Evolutionary conservation across 2,888 invertebrate species (phyloP).

Genomic region (Caenorhabditis afra): DNA sequence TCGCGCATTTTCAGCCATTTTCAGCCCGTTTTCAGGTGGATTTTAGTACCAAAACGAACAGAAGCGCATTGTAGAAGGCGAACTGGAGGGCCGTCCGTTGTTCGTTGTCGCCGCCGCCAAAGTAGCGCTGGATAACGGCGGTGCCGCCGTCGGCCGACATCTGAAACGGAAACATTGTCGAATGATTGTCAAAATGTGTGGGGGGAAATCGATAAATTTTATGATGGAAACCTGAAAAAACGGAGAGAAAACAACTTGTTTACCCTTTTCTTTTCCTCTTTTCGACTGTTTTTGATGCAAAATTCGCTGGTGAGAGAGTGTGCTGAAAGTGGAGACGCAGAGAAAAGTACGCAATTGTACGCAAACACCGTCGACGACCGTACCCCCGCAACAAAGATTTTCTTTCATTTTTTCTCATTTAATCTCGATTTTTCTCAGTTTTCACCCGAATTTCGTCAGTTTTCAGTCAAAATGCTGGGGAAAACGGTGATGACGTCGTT

Average conservation of each 20-base stretch:
- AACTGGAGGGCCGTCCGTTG: conserved; percentile 75
- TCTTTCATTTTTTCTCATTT: conserved; percentile 6
- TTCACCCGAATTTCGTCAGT: background rate
- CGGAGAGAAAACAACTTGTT: conserved; percentile 15
- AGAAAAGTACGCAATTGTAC: conserved; percentile 37
- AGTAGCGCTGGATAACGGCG: conserved; percentile 55
- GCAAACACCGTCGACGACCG: conserved; percentile 50
- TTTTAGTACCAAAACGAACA: conserved; percentile 73
- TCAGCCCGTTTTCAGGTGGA: background rate
- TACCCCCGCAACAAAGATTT: conserved; percentile 18
- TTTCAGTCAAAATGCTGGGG: conserved; percentile 30
- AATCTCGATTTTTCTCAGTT: conserved; percentile 6
- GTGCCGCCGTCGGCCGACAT: conserved; percentile 54
- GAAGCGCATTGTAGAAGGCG: conserved; percentile 77
- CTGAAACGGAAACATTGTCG: conserved; percentile 16
- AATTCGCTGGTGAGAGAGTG: conserved; percentile 29
- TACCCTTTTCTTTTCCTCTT: no score
- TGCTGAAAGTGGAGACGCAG: conserved; percentile 29
- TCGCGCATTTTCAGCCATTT: no score
- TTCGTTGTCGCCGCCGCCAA: conserved; percentile 59
- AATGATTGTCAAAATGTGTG: background rate
- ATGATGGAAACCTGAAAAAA: background rate
- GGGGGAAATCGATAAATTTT: conserved; percentile 11
- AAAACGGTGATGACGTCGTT: conserved; percentile 24
- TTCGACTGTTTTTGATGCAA: conserved; percentile 16